Conservation (phyloP, 2,113 vertebrate species). For the Dipodomys merriami region DNA sequence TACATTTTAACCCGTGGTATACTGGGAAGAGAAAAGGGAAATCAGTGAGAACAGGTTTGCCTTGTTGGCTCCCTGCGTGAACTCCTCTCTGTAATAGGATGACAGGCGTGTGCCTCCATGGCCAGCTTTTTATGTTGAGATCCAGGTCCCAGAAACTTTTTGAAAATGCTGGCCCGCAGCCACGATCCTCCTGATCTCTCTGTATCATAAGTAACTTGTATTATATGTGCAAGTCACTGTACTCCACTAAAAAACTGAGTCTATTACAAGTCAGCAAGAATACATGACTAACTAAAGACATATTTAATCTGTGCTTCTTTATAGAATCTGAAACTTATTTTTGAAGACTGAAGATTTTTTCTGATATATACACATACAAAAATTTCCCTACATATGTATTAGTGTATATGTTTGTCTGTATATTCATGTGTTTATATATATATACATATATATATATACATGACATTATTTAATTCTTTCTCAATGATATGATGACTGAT, state of each 20-base stretch:
- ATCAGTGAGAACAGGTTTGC: neutral
- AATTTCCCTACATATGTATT: neutral
- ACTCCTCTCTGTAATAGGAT: too few relatives aligned
- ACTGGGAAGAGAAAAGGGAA: too few relatives aligned
- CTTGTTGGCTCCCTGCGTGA: neutral
- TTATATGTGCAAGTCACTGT: too few relatives aligned
- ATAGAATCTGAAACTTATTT: neutral
- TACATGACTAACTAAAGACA: neutral
- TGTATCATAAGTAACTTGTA: too few relatives aligned
- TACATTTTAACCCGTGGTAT: neutral
- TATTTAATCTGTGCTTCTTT: neutral
- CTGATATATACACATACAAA: neutral
- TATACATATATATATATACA: neutral
- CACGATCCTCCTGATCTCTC: too few relatives aligned
- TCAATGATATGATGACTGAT: neutral
- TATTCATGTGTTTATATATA: fast-evolving
- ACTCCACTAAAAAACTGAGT: neutral
- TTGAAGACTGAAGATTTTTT: neutral
- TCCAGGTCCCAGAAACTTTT: too few relatives aligned
- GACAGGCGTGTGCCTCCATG: too few relatives aligned
- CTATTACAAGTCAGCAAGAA: fast-evolving
- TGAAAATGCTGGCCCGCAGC: too few relatives aligned
- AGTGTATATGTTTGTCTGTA: neutral
- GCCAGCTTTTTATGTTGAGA: too few relatives aligned
- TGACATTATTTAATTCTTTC: neutral